A percentile compares a stretch with the other conserved stretches of the same genome.
Evolutionary conservation across 1,140 invertebrate species (phyloP).

Genomic region (Saccostrea cuccullata): DNA sequence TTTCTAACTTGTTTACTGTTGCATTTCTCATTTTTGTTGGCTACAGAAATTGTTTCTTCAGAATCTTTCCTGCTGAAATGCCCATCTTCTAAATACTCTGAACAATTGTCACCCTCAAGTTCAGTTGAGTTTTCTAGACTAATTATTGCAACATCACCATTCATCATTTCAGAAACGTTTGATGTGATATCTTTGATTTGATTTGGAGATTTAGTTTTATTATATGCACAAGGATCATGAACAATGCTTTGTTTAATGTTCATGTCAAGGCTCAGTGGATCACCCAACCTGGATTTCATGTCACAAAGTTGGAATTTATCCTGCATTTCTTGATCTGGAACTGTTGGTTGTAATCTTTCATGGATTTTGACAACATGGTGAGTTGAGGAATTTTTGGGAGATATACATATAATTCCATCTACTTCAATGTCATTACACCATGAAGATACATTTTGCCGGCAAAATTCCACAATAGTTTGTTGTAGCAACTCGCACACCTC

Average conservation of each 20-base stretch:
- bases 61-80: not conserved
- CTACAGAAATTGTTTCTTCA: not conserved
- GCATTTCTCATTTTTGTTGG: not conserved
- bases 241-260: not conserved
- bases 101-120: not conserved
- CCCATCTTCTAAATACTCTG: not conserved
- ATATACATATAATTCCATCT: slow-evolving; percentile 56
- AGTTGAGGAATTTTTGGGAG: slow-evolving; percentile 34
- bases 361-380: slow-evolving; percentile 58
- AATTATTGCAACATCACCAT: not conserved
- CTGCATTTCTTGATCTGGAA: not conserved
- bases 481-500: slow-evolving; percentile 42
- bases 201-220: not conserved
- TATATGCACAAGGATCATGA: not conserved
- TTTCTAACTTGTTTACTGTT: not conserved
- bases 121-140: not conserved
- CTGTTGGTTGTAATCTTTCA: slow-evolving; percentile 36
- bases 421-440: slow-evolving; percentile 48
- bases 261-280: not conserved
- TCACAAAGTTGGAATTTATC: not conserved
- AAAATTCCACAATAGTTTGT: slow-evolving; percentile 46
- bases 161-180: not conserved
- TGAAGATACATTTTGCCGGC: slow-evolving; percentile 44
- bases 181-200: not conserved
- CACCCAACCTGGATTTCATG: not conserved